A percentile compares a stretch with the other conserved stretches of the same genome.
These are phyloP conservation scores for Sepioteuthis lessoniana DNA, from an alignment of 2,888 invertebrate genomes.

Conservation along the genomic window DNA sequence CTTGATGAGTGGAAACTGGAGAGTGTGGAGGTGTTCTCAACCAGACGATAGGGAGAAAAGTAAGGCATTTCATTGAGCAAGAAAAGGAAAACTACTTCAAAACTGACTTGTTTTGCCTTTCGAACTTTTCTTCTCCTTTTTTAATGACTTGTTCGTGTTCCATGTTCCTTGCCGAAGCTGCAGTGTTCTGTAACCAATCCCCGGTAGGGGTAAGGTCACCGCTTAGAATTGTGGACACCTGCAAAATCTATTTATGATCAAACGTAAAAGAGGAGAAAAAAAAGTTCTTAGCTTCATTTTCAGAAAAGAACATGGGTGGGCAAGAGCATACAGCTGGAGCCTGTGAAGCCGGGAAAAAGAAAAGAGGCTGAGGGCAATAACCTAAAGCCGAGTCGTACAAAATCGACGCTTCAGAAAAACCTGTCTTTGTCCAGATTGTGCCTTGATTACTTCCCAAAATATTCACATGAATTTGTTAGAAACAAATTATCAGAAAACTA, in stretches of 20 bases:
- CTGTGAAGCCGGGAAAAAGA: neutral
- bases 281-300: neutral
- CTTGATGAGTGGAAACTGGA: neutral
- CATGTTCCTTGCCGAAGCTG: neutral
- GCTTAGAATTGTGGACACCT: neutral
- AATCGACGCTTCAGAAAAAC: neutral
- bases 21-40: neutral
- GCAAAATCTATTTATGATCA: neutral
- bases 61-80: neutral
- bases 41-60: neutral
- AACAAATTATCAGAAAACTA: neutral
- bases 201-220: neutral
- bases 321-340: neutral
- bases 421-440: neutral
- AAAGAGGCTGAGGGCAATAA: neutral
- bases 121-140: neutral
- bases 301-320: neutral
- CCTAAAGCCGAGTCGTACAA: neutral
- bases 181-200: neutral
- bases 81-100: neutral
- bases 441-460: neutral
- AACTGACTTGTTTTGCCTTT: neutral
- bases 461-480: neutral
- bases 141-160: neutral
- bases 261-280: neutral